A percentile compares a stretch with the other conserved stretches of the same genome.
phyloP scores from a whole-genome alignment of 64 coral and sea anemone species.

The Anthopleura sola region DNA sequence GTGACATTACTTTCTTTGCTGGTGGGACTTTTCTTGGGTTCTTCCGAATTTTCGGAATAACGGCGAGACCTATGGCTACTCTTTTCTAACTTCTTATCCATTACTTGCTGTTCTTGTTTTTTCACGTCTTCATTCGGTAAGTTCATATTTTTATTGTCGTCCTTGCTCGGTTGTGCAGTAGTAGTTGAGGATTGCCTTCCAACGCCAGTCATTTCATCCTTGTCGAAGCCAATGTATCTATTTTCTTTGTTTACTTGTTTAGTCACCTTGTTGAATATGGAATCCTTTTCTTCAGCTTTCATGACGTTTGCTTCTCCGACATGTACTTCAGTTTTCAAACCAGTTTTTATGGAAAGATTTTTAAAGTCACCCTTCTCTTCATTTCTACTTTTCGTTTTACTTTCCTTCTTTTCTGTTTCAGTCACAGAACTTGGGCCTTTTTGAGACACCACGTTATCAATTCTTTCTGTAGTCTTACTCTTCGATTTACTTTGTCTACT shows the following conservation, averaged over 20 bases:
- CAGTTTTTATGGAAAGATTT: not conserved
- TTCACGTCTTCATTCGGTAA: not conserved
- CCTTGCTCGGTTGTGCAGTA: not conserved
- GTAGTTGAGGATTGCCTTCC: not conserved
- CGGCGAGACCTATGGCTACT: not conserved
- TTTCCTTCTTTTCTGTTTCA: too few species aligned
- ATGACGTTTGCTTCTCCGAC: not conserved
- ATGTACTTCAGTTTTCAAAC: not conserved
- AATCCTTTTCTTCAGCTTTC: not conserved
- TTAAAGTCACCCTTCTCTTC: too few species aligned
- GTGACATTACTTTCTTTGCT: not conserved
- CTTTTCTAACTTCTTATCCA: not conserved
- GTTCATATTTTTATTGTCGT: not conserved
- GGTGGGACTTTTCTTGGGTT: not conserved
- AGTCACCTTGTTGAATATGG: not conserved
- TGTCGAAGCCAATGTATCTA: not conserved
- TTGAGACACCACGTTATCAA: not conserved
- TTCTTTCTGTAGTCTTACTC: not conserved
- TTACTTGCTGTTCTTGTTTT: not conserved
- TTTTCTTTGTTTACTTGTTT: not conserved
- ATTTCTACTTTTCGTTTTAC: too few species aligned
- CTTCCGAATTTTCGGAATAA: not conserved
- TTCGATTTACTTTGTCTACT: conserved; percentile 8
- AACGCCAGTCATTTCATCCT: not conserved
- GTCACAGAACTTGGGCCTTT: not conserved